Conservation (phyloP, 2,113 vertebrate species). For the Octodon degus region DNA sequence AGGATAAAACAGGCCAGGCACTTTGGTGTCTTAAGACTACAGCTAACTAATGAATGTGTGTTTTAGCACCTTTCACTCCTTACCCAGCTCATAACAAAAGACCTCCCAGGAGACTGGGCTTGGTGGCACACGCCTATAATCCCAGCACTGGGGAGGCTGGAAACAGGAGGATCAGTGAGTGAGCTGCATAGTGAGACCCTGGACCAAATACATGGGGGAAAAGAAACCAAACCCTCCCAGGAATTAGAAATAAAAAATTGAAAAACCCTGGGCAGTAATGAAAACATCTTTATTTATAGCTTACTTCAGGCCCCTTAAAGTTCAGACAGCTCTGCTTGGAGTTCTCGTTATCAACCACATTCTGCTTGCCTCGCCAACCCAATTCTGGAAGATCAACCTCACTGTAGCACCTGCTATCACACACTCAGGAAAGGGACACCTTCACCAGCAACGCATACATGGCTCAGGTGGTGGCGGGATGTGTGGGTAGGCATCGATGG, state of each 20-base stretch:
- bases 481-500: accelerated
- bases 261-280: not conserved
- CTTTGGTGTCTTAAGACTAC: not conserved
- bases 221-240: not conserved
- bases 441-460: too few relatives aligned
- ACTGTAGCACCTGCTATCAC: not conserved
- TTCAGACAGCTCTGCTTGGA: not conserved
- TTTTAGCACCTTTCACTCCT: not conserved
- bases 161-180: too few relatives aligned
- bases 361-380: too few relatives aligned
- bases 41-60: not conserved
- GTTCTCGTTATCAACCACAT: not conserved
- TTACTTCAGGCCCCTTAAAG: not conserved
- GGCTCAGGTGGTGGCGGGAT: not conserved
- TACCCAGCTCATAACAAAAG: not conserved
- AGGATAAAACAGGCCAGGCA: not conserved
- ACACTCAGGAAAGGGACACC: too few relatives aligned
- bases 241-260: not conserved
- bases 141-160: too few relatives aligned
- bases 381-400: not conserved
- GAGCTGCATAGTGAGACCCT: too few relatives aligned
- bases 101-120: not conserved
- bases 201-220: too few relatives aligned
- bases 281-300: not conserved
- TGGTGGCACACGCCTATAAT: too few relatives aligned